Percentiles rank a stretch among this genome's conserved stretches.
phyloP scores from a whole-genome alignment of 2,797 vertebrate species.

The Coreius guichenoti region DNA sequence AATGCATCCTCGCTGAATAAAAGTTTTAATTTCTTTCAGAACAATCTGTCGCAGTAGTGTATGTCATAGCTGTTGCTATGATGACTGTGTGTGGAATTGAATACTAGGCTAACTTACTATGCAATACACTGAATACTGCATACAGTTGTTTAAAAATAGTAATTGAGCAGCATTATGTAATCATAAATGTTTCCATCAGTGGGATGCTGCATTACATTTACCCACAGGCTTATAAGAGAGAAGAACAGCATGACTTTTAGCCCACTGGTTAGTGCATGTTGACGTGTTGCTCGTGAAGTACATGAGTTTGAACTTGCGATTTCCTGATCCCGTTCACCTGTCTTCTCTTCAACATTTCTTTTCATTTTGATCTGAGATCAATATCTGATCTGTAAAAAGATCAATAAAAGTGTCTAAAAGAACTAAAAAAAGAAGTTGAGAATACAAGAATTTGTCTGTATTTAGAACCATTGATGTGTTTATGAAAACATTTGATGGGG shows the following conservation, averaged over 20 bases:
- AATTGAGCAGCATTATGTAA: not conserved
- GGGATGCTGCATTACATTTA: not conserved
- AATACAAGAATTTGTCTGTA: not conserved
- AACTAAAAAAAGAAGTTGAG: not conserved
- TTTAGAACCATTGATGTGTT: constrained; percentile 7
- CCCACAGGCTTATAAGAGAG: not conserved
- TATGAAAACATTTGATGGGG: not conserved
- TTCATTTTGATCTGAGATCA: not conserved
- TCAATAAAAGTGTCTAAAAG: not conserved
- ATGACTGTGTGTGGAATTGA: not conserved
- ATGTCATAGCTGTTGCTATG: not conserved
- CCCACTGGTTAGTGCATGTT: not conserved
- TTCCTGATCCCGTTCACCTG: not conserved
- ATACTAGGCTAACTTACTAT: not conserved
- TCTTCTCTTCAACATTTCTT: not conserved
- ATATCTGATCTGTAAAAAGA: too few relatives aligned
- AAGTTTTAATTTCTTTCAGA: not conserved
- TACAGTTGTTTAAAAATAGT: not conserved
- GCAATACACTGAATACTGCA: not conserved
- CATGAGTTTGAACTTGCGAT: not conserved
- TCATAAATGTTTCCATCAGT: constrained; percentile 6
- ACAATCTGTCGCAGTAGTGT: not conserved
- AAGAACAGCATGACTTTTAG: not conserved
- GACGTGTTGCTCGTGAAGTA: not conserved
- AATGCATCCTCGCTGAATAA: not conserved